Evolutionary conservation across 2,797 vertebrate genomes (phyloP), one percentile per base, ranked within the genome.

Genomic region (Clamator glandarius): DNA sequence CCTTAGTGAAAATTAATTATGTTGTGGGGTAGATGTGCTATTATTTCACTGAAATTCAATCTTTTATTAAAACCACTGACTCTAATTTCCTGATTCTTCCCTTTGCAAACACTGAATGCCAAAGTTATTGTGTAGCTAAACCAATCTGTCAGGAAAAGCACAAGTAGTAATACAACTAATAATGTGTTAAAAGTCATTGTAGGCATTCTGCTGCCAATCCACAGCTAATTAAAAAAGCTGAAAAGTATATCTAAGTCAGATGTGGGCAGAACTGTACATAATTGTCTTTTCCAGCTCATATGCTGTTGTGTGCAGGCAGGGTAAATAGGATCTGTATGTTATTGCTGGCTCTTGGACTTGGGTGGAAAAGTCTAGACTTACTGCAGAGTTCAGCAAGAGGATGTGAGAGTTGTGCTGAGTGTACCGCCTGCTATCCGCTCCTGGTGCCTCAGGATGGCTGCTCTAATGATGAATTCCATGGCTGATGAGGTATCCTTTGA

Each of bases 81-180:
- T 90, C 51, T 72, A 63, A 88, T 95, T 95, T 96, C 93, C 83
- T 69, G 85, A 46, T 86, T 88, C 42, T 90, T 89, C 42, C 35
- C 14, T 72, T 93, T 73, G 62, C 46, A 63, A 88, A 75, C 33
- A 57, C 48, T 5, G 2, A 75, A 81, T 81, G 66, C 29, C 39
- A n/a, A 72, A 79, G 33, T 66, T 90, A 48, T n/a, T 82, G 28
- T 66, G 48, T 84, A 52, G 76, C 31, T 92, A 74, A 92, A 69
- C 55, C 54, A 72, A 58, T 67, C 92, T 12, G 48, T 78, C 42
- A 42, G 28, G 33, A 64, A 81, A 36, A 75, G 11, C 36, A 15
- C 52, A 74, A 58, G 29, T 21, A 59, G 42, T 29, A 23, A 59
- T 82, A 76, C 21, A 67, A 44, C 48, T 92, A 41, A 35, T 78